A percentile compares a stretch with the other conserved stretches of the same genome.
Evolutionary conservation across 2,888 invertebrate genomes (phyloP).

Genomic region (Rotaria socialis): DNA sequence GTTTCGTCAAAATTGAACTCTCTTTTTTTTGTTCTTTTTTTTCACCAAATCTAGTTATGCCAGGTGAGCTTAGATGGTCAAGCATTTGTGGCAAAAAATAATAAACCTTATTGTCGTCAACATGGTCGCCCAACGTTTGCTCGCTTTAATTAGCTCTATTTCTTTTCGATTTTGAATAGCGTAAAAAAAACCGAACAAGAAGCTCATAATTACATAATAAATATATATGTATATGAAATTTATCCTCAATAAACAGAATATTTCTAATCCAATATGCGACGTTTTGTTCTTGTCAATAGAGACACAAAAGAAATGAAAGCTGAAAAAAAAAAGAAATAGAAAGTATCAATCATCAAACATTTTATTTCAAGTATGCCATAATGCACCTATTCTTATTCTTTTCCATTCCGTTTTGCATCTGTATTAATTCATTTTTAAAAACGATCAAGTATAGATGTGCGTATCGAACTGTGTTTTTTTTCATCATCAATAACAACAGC

Average conservation of each 20-base stretch:
- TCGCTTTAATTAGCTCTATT: background rate
- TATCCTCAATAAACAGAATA: conserved; percentile 3
- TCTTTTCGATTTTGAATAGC: background rate
- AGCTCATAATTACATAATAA: background rate
- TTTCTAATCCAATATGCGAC: background rate
- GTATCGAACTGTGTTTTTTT: background rate
- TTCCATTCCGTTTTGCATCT: too few relatives aligned
- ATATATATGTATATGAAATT: background rate
- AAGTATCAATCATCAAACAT: too few relatives aligned
- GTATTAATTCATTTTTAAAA: background rate
- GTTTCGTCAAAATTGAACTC: too few relatives aligned
- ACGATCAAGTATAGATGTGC: background rate
- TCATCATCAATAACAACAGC: background rate
- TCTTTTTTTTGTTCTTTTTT: background rate
- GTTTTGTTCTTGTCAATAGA: background rate
- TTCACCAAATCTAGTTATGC: background rate
- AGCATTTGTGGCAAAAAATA: conserved; percentile 39
- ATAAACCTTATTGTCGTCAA: conserved; percentile 42
- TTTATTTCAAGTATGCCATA: too few relatives aligned
- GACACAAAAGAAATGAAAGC: background rate
- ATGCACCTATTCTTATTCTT: too few relatives aligned
- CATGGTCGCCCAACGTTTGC: background rate
- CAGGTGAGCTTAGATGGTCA: conserved; percentile 20
- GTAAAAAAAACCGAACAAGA: background rate
- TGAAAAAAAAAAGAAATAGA: background rate